Evolutionary conservation across 2,797 vertebrate genomes (phyloP), one percentile per base, ranked within the genome.

Genomic region (Sebastes glaucus): DNA sequence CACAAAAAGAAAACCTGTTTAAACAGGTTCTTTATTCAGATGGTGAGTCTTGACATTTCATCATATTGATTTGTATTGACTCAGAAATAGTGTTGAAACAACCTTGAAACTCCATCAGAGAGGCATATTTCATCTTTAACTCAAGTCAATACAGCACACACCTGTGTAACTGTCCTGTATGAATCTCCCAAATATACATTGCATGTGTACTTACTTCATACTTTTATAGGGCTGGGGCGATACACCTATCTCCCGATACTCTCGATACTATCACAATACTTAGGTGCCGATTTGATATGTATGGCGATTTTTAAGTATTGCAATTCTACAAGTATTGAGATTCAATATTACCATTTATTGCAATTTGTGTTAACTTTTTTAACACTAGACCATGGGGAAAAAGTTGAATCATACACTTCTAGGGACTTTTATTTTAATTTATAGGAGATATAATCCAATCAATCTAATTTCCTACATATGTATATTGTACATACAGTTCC

Each of bases 31-130:
- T 56, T 32, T 80, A 55, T 74, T 75, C 59, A 25, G 35, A 46
- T 55, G 9, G 4, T 13, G 9, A 74, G 35, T 56, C 67, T 46
- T 60, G 16, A 82, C 71, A 81, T 46, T 13, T 35, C 11, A 46
- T 65, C 33, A 16, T 72, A 73, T 73, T 80, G 63, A 76, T 77
- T 83, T 67, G 11, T 56, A 30, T 71, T 18, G 55, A 68, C 67
- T 85, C 14, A 42, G 38, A 42, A 42, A 42, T 16, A 42, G 38
- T 42, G 38, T 42, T 42, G 38, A 42, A 42, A 42, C 38, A 42
- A 42, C 14, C 38, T 42, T 42, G 38, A 42, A 42, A 42, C 38
- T 42, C 35, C 35, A 38, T 38, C 38, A 63, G 1, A 9, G 20
- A 62, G 11, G 7, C 10, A 42, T 23, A 46, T 46, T 55, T 64